phyloP scores from a whole-genome alignment of 2,888 invertebrate species.

The Seladonia tumulorum region DNA sequence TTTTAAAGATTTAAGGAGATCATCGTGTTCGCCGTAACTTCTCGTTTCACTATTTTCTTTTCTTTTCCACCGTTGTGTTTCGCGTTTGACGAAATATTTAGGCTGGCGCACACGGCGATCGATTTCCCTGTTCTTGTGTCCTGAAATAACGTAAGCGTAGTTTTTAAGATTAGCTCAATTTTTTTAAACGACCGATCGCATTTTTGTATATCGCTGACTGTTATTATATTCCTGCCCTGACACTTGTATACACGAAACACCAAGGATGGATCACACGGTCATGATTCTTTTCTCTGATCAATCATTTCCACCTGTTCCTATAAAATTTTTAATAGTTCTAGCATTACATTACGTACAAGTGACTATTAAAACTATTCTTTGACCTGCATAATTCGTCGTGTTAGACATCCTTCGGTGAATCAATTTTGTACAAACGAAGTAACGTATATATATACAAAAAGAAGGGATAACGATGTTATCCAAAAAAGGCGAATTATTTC shows the following conservation, averaged over 20 bases:
- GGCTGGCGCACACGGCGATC: conserved; percentile 47
- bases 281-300: conserved; percentile 5
- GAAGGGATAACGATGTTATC: conserved; percentile 62
- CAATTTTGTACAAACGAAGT: conserved; percentile 77
- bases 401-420: conserved; percentile 68
- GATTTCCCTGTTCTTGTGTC: conserved; percentile 61
- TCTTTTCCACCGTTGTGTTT: conserved; percentile 37
- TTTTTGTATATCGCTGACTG: conserved; percentile 79
- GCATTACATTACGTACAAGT: background rate
- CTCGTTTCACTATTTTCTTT: conserved; percentile 29
- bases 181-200: conserved; percentile 74
- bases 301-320: background rate
- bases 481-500: conserved; percentile 69
- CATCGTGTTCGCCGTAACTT: conserved; percentile 37
- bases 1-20: conserved; percentile 14
- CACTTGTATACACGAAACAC: conserved; percentile 67
- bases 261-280: conserved; percentile 52
- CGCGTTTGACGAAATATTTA: conserved; percentile 51
- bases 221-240: conserved; percentile 72
- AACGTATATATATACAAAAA: conserved; percentile 52
- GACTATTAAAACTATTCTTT: background rate
- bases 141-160: conserved; percentile 69
- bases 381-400: conserved; percentile 24
- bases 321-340: background rate
- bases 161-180: conserved; percentile 80